A percentile compares a stretch with the other conserved stretches of the same genome.
Evolutionary conservation across 64 coral and sea anemone genomes (phyloP).

Genomic region (Exaiptasia diaphana): DNA sequence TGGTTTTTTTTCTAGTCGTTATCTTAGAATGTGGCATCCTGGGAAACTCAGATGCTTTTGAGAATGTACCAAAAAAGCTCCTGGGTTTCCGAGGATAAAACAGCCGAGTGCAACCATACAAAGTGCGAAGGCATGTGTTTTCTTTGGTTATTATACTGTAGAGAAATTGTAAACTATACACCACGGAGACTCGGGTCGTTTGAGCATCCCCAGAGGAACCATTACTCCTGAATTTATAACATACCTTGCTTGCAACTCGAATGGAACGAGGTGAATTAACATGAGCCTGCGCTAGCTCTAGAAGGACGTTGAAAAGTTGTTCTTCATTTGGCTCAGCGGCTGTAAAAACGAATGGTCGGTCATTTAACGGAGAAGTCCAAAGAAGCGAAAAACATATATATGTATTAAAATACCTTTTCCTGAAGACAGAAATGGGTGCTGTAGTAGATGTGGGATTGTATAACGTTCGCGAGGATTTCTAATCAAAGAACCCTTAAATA

Average conservation of each 20-base stretch:
- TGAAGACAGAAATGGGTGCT: constrained; percentile 61
- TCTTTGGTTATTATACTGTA: too few relatives aligned
- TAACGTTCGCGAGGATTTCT: constrained; percentile 71
- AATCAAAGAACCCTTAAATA: constrained; percentile 68
- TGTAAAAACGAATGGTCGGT: not conserved
- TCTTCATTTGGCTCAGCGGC: constrained; percentile 49
- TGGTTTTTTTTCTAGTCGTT: not conserved
- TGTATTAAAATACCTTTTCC: too few relatives aligned
- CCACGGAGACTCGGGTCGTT: not conserved
- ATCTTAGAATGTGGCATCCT: not conserved
- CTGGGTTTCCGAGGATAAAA: not conserved
- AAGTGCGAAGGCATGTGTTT: too few relatives aligned
- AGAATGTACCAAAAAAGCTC: not conserved
- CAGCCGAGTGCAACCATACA: too few relatives aligned
- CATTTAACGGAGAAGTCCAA: too few relatives aligned
- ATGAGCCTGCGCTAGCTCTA: constrained; percentile 68
- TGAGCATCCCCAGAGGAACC: not conserved
- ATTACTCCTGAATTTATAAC: not conserved
- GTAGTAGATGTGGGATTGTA: constrained; percentile 70
- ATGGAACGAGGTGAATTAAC: constrained; percentile 83
- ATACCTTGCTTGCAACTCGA: constrained; percentile 64
- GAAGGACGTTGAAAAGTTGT: constrained; percentile 61
- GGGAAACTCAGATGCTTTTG: not conserved
- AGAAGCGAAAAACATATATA: too few relatives aligned
- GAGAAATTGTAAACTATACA: not conserved